These are phyloP conservation scores for Geococcyx californianus DNA, from an alignment of 2,113 vertebrate species.

Conservation along the genomic window DNA sequence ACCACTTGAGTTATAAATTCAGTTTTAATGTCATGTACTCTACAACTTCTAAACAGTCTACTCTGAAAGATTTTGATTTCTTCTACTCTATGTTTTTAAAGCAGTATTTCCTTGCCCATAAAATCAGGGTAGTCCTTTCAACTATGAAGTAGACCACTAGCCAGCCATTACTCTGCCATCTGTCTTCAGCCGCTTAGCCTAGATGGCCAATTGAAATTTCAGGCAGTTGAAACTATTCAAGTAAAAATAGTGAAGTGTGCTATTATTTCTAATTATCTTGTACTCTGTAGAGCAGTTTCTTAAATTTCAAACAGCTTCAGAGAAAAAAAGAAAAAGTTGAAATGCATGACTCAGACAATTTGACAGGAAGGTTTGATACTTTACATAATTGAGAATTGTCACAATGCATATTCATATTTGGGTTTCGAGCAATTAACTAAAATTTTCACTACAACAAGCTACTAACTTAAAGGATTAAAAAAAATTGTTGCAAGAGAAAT, in stretches of 20 bases:
- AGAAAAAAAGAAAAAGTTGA: not conserved
- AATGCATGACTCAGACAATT: not conserved
- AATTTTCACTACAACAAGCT: not conserved
- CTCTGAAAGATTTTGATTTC: not conserved
- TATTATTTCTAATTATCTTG: conserved; percentile 38
- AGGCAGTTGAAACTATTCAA: not conserved
- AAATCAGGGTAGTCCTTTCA: not conserved
- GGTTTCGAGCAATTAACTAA: not conserved
- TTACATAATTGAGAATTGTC: not conserved
- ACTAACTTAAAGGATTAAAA: not conserved
- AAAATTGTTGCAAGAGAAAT: not conserved
- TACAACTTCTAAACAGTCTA: not conserved
- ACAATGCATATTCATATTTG: not conserved
- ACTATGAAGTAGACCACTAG: not conserved
- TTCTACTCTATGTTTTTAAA: not conserved
- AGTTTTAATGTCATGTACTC: not conserved
- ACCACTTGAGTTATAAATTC: not conserved
- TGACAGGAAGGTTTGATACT: conserved; percentile 9
- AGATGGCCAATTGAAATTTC: not conserved
- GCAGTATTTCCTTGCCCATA: not conserved
- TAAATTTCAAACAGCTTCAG: not conserved
- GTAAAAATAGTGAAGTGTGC: not conserved
- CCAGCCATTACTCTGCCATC: not conserved
- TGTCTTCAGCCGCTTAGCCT: not conserved
- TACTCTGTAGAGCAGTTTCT: not conserved